Percentiles rank a stretch among this genome's conserved stretches.
These are phyloP conservation scores for Excalfactoria chinensis DNA, from an alignment of 2,113 vertebrate genomes.

Conservation along the genomic window DNA sequence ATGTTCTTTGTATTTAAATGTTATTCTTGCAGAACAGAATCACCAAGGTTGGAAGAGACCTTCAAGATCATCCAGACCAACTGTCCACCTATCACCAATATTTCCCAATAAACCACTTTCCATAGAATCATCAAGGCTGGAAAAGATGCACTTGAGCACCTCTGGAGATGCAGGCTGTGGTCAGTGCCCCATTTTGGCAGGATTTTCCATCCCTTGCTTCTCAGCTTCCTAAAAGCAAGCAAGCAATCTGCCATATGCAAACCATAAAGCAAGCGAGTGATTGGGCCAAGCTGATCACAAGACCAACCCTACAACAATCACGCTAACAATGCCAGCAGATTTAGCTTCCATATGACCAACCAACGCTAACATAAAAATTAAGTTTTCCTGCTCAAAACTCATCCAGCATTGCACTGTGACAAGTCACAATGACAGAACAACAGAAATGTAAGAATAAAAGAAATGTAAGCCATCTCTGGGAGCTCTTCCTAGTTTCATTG, in stretches of 20 bases:
- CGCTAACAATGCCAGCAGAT: not conserved
- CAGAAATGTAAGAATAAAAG: not conserved
- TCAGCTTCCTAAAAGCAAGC: not conserved
- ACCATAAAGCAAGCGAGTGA: not conserved
- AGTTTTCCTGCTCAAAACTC: slow-evolving; percentile 30
- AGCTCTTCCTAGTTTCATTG: not conserved
- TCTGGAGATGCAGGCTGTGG: not conserved
- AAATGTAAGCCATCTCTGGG: not conserved
- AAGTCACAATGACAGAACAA: not conserved
- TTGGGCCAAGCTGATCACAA: not conserved
- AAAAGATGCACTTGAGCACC: not conserved
- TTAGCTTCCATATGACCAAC: not conserved
- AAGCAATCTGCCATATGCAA: not conserved
- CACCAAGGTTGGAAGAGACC: no score
- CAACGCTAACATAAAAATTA: slow-evolving; percentile 25
- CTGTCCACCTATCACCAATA: no score
- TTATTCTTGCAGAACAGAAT: not conserved
- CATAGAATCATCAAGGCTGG: no score
- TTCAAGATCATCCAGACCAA: no score
- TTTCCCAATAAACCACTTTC: no score
- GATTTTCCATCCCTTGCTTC: not conserved
- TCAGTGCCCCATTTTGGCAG: slow-evolving; percentile 23
- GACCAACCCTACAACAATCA: not conserved
- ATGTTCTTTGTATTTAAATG: not conserved
- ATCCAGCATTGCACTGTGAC: not conserved